Conservation (phyloP, 2,888 invertebrate species). For the Aphelenchoides bicaudatus region DNA sequence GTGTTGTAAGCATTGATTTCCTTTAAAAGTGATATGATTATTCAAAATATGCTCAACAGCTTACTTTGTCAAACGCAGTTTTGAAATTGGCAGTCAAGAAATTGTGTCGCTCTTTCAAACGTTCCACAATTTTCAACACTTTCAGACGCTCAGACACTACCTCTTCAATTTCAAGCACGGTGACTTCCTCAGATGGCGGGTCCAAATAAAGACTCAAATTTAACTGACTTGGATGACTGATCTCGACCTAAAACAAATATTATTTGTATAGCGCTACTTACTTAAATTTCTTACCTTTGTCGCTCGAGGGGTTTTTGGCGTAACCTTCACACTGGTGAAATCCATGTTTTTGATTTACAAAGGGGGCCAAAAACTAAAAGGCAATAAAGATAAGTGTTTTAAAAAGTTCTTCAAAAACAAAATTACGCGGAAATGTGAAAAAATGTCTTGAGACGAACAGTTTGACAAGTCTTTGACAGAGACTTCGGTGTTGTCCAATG, state of each 20-base stretch:
- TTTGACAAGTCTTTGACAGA: too few relatives aligned
- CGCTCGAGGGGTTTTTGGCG: too few relatives aligned
- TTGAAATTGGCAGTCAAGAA: conserved; percentile 24
- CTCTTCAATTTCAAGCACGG: conserved; percentile 51
- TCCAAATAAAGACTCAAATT: conserved; percentile 40
- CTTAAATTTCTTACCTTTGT: too few relatives aligned
- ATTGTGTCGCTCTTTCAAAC: conserved; percentile 30
- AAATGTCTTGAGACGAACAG: too few relatives aligned
- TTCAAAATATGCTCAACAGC: conserved; percentile 9
- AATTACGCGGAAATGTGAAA: too few relatives aligned
- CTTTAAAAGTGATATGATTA: conserved; percentile 12
- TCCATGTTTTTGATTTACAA: too few relatives aligned
- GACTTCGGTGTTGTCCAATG: too few relatives aligned
- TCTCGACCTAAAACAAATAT: not conserved
- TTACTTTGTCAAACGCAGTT: conserved; percentile 23
- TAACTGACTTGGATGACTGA: not conserved
- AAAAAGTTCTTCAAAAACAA: too few relatives aligned
- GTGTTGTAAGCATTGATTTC: too few relatives aligned
- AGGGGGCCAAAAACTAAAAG: too few relatives aligned
- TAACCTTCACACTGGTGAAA: not conserved
- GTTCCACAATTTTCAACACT: conserved; percentile 40
- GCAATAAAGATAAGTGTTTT: too few relatives aligned
- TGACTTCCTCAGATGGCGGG: conserved; percentile 45
- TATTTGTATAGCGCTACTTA: too few relatives aligned
- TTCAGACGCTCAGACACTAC: conserved; percentile 46